Evolutionary conservation across 2,888 invertebrate genomes (phyloP), one percentile per base, ranked within the genome.

Genomic region (Tethea ocularis): DNA sequence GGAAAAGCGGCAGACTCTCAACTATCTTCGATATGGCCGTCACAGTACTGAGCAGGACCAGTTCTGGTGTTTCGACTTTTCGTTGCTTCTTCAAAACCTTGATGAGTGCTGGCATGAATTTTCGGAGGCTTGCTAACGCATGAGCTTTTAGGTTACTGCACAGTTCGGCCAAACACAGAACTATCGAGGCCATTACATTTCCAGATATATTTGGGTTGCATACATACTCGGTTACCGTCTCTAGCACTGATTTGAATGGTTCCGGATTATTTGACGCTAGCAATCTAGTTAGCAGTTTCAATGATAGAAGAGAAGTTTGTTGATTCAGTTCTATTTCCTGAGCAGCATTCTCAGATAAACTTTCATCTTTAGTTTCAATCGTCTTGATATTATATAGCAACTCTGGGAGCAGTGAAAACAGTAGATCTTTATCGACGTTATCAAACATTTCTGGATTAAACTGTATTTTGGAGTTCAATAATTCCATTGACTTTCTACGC

Each of bases 21-120:
- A 98, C 94, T 51, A 98, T 95, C 85, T 97, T 97, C 61, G 96
- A 95, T 36, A 98, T 88, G 0, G 97, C 96, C 2, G 97, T 96
- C 1, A 98, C 94, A 7, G 96, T 95, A 80, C 97, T 96, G 20
- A 96, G 82, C n/a, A 96, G 84, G 0, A 95, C 87, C 22, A 95
- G 72, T 70, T 95, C 95, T 0, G 95, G 94, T 0, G 93, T 91
- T 62, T 94, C 93, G 8, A 93, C 89, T 64, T 94, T 93, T 17
- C 95, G 94, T 64, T 96, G 95, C 15, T 87, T 91, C 71, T 94
- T 94, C 51, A 97, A 77, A 1, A 96, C 88, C 70, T 94, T 94
- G 6, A 97, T 92, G 8, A 97, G 83, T 7, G 95, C 94, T 0
- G 98, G 97, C 94, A 98, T 96, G 75, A 97, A 97, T 75, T 95